Percentiles rank a stretch among this genome's conserved stretches.
Conservation (phyloP, 2,888 invertebrate species). For the Drosophila mimica region DNA sequence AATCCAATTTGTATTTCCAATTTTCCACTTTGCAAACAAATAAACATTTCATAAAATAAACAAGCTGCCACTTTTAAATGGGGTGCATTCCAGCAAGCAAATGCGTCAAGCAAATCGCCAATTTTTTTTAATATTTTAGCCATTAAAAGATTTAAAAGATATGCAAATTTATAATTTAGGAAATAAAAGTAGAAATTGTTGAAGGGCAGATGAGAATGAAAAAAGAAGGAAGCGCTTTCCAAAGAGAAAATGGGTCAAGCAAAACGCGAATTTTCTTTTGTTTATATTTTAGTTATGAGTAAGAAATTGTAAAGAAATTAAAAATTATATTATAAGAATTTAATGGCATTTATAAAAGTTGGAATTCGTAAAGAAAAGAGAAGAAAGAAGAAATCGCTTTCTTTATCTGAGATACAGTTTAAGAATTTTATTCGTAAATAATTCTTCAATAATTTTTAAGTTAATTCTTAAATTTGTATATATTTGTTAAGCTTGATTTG, state of each 20-base stretch:
- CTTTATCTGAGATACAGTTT: not conserved
- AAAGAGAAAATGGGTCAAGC: not conserved
- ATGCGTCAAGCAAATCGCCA: not conserved
- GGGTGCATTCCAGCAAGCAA: conserved; percentile 15
- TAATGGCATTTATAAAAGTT: no score
- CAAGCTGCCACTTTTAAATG: not conserved
- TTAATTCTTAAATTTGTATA: not conserved
- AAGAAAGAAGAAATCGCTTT: not conserved
- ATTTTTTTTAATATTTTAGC: not conserved
- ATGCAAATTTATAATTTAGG: not conserved
- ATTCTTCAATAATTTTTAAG: not conserved
- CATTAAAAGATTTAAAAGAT: not conserved
- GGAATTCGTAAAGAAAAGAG: not conserved
- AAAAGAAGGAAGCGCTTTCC: not conserved
- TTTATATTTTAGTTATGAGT: not conserved
- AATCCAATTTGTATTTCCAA: conserved; percentile 63
- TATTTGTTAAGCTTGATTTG: not conserved
- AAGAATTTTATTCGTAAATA: not conserved
- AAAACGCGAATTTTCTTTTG: not conserved
- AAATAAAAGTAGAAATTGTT: not conserved
- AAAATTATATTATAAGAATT: no score
- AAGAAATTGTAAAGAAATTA: no score
- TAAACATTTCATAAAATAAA: conserved; percentile 55
- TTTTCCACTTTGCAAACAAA: conserved; percentile 57
- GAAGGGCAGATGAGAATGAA: not conserved